Base-by-base conservation (phyloP, 2,113 vertebrate species). In the Chaenocephalus aceratus region DNA sequence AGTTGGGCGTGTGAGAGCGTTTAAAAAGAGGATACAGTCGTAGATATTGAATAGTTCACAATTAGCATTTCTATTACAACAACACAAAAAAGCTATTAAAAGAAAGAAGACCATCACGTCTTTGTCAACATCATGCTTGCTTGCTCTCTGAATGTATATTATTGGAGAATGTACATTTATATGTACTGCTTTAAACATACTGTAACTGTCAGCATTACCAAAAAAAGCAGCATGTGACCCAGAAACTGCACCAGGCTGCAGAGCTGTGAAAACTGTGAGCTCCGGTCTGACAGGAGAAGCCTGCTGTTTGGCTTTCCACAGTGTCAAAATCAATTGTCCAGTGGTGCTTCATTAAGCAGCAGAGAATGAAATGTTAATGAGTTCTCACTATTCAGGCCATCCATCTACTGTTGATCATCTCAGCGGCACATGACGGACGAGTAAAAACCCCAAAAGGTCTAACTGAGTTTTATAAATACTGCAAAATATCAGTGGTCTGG, bases 361-460 rank as follows among this genome's bases (percentile, higher is more conserved):
- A 45, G 68, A 85, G 80, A 72, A 85, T 79, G 65, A 92, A 90
- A 89, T 85, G 87, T 88, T 91, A 90, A 94, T 92, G 87, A 92
- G 87, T 76, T 81, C 71, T 70, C 60, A 62, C 73, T 74, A 83
- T 91, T 75, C 72, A 73, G 86, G 82, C 61, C 84, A 74, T 66
- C 73, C n/a, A 0, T 70, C 62, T 69, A 72, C 57, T 69, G 75
- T 45, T 12, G 59, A 82, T 71, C 69, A 65, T 82, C 82, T 76
- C 83, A 66, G 74, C 15, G 7, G 75, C 77, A 77, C 44, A 45
- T 58, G 48, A 60, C 48, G 7, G 65, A 26, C 36, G 26, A 63
- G 68, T 75, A 49, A 23, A 71, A 67, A 15, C 1, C 9, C 71
- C 67, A 57, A 64, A 26, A 0, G 23, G 34, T 41, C 70, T 57